Evolutionary conservation across 2,797 vertebrate genomes (phyloP).

Genomic region (Anolis apletophallus): DNA sequence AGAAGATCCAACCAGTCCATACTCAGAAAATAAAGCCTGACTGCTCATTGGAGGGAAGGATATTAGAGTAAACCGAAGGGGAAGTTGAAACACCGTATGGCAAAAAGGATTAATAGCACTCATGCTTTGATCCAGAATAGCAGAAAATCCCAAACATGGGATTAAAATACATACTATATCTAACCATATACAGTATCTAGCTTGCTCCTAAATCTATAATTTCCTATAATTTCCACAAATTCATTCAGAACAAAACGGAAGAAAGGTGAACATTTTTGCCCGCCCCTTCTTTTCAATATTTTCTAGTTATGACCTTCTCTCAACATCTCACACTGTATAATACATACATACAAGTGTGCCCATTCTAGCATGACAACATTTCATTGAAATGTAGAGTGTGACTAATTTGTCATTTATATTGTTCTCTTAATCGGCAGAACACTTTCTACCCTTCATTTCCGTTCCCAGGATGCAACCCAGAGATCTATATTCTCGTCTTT

Average conservation of each 20-base stretch:
- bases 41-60: too few relatives aligned
- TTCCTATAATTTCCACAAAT: not conserved
- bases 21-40: too few relatives aligned
- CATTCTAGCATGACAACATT: not conserved
- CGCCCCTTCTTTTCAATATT: not conserved
- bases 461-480: not conserved
- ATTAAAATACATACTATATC: too few relatives aligned
- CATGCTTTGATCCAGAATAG: too few relatives aligned
- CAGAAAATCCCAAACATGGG: too few relatives aligned
- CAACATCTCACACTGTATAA: not conserved
- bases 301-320: not conserved
- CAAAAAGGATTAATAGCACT: too few relatives aligned
- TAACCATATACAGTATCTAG: too few relatives aligned
- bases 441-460: not conserved
- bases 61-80: too few relatives aligned
- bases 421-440: not conserved
- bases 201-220: not conserved
- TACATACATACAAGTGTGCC: not conserved
- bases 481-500: not conserved
- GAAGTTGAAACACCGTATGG: not conserved
- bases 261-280: too few relatives aligned
- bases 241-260: not conserved
- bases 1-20: too few relatives aligned
- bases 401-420: not conserved
- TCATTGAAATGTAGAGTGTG: not conserved